These are phyloP conservation scores for Campoletis sonorensis DNA, from an alignment of 1,140 invertebrate species.

Conservation along the genomic window DNA sequence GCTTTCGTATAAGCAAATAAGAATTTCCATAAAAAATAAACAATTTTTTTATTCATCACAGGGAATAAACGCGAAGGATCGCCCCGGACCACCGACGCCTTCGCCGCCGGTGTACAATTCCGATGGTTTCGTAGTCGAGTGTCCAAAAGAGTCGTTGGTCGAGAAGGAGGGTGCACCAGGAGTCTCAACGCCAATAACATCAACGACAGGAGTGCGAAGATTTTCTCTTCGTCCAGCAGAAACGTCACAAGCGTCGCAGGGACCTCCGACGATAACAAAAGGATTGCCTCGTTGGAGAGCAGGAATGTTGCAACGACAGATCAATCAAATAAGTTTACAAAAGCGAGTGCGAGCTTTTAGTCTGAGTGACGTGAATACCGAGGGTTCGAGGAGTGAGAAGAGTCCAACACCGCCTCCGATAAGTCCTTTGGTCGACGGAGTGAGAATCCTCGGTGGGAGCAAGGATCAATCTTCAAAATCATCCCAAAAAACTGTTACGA, in stretches of 20 bases:
- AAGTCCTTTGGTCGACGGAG: conserved; percentile 65
- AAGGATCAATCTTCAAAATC: conserved; percentile 53
- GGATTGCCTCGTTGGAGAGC: conserved; percentile 69
- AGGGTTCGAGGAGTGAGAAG: conserved; percentile 49
- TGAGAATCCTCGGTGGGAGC: conserved; percentile 51
- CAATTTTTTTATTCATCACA: neutral
- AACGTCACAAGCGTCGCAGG: conserved; percentile 42
- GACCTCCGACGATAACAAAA: conserved; percentile 49
- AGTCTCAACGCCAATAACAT: conserved; percentile 62
- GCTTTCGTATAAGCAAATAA: too few relatives aligned
- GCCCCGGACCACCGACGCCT: conserved; percentile 32
- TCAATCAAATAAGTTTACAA: conserved; percentile 66
- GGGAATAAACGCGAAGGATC: conserved; percentile 6
- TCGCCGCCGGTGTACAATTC: conserved; percentile 61
- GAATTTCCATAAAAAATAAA: too few relatives aligned
- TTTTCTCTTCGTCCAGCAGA: conserved; percentile 67
- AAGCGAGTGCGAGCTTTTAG: conserved; percentile 70
- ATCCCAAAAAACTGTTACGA: conserved; percentile 69
- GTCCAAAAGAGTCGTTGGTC: conserved; percentile 67
- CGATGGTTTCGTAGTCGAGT: conserved; percentile 63
- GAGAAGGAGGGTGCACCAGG: conserved; percentile 65
- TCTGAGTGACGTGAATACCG: conserved; percentile 69
- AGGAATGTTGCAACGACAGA: conserved; percentile 70
- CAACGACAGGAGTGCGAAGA: conserved; percentile 49
- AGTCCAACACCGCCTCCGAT: conserved; percentile 46